Conservation (phyloP, 2,888 invertebrate species). For the Meteorus colon region DNA sequence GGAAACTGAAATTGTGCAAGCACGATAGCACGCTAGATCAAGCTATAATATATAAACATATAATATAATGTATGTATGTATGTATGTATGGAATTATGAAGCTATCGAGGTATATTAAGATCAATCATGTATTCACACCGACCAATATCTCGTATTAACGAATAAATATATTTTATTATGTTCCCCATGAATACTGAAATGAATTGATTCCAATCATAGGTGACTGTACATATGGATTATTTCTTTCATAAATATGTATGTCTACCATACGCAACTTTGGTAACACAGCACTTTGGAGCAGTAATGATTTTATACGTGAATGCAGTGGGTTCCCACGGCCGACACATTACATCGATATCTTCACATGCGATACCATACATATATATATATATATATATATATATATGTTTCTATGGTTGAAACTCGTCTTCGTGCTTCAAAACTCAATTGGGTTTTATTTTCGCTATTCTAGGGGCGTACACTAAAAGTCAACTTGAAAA, state of each 20-base stretch:
- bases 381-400: not conserved
- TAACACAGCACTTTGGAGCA: not conserved
- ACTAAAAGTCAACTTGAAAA: slow-evolving; percentile 31
- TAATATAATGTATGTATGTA: not conserved
- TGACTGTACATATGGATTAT: not conserved
- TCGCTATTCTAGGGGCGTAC: slow-evolving; percentile 19
- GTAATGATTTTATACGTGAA: slow-evolving; percentile 66
- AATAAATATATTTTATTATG: not conserved
- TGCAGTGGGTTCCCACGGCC: slow-evolving; percentile 71
- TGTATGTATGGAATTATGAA: not conserved
- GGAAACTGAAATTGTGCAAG: slow-evolving; percentile 37
- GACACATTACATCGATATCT: slow-evolving; percentile 46
- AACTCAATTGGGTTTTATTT: slow-evolving; percentile 36
- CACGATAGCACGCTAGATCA: slow-evolving; percentile 12
- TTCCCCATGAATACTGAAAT: not conserved
- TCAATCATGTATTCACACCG: not conserved
- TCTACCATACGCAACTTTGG: not conserved
- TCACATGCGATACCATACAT: not conserved
- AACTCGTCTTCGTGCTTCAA: slow-evolving; percentile 51
- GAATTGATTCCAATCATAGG: not conserved
- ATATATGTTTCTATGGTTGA: slow-evolving; percentile 39
- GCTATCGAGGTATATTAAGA: not conserved
- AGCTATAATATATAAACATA: not conserved
- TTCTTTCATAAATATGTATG: not conserved
- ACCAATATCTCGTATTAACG: not conserved